Evolutionary conservation across 2,888 invertebrate species (phyloP).

Genomic region (Lapara coniferarum): DNA sequence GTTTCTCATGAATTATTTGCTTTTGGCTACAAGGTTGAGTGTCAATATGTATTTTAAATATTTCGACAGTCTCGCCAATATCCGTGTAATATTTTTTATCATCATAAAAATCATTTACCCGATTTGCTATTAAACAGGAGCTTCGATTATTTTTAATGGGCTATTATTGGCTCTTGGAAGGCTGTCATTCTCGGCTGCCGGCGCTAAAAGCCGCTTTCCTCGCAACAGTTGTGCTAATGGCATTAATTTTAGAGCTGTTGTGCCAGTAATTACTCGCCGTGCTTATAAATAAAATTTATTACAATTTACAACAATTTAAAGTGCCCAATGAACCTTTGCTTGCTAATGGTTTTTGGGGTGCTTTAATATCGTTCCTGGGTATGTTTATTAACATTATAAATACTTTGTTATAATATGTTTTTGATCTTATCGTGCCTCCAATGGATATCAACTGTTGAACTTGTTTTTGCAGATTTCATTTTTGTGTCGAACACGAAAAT

Average conservation of each 20-base stretch:
- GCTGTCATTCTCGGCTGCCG: neutral
- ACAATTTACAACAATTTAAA: slow-evolving; percentile 9
- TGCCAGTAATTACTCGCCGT: neutral
- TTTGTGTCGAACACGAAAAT: no score
- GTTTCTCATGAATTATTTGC: no score
- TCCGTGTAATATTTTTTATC: no score
- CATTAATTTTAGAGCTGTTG: slow-evolving; percentile 11
- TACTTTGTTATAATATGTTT: no score
- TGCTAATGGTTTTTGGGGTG: neutral
- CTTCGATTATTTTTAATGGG: slow-evolving; percentile 2
- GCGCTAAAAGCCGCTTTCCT: neutral
- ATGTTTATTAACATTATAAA: neutral
- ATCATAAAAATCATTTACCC: neutral
- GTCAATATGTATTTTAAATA: no score
- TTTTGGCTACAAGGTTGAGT: no score
- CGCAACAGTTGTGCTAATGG: neutral
- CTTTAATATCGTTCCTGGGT: neutral
- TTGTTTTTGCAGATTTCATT: no score
- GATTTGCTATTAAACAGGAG: neutral
- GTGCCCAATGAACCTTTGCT: neutral
- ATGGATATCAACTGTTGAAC: no score
- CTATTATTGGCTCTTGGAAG: slow-evolving; percentile 3
- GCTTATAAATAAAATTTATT: slow-evolving; percentile 13
- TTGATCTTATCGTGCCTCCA: no score
- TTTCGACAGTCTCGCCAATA: no score